A percentile compares a stretch with the other conserved stretches of the same genome.
Conservation (phyloP, 2,888 invertebrate species). For the Molorchus minor region DNA sequence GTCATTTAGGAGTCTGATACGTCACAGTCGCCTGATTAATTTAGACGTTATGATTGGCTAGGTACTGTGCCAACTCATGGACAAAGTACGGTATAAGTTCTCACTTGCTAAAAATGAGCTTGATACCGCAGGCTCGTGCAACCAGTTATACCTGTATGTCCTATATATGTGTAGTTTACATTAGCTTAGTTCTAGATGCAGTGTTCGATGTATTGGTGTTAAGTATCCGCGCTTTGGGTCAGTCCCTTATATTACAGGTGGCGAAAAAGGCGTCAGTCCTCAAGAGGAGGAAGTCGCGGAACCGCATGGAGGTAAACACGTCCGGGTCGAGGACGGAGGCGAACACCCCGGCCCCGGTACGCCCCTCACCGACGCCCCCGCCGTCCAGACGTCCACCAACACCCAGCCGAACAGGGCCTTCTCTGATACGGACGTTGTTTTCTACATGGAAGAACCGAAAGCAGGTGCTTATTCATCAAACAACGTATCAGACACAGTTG, state of each 20-base stretch:
- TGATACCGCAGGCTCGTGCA: too few species aligned
- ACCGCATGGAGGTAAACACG: constrained; percentile 67
- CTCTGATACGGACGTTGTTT: constrained; percentile 72
- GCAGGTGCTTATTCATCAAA: constrained; percentile 61
- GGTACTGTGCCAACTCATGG: too few species aligned
- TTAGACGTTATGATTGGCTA: too few species aligned
- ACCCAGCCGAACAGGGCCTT: constrained; percentile 61
- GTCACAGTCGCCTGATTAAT: too few species aligned
- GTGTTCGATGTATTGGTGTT: constrained; percentile 63
- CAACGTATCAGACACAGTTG: too few species aligned
- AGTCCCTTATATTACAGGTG: constrained; percentile 77
- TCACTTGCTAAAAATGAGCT: too few species aligned
- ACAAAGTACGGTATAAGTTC: too few species aligned
- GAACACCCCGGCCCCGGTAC: constrained; percentile 47
- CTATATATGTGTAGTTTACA: constrained; percentile 15
- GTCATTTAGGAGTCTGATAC: too few species aligned
- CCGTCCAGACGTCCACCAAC: constrained; percentile 29
- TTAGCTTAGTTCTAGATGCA: constrained; percentile 60
- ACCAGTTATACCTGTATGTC: too few species aligned
- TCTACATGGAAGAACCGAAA: constrained; percentile 72
- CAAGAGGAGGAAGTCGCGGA: constrained; percentile 74
- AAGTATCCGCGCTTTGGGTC: constrained; percentile 65
- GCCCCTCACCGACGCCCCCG: constrained; percentile 46
- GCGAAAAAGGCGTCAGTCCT: constrained; percentile 79
- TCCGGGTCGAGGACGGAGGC: constrained; percentile 50